Percentiles rank a stretch among this genome's conserved stretches.
phyloP scores from a whole-genome alignment of 1,140 invertebrate species.

The Aphelenchoides fujianensis region DNA sequence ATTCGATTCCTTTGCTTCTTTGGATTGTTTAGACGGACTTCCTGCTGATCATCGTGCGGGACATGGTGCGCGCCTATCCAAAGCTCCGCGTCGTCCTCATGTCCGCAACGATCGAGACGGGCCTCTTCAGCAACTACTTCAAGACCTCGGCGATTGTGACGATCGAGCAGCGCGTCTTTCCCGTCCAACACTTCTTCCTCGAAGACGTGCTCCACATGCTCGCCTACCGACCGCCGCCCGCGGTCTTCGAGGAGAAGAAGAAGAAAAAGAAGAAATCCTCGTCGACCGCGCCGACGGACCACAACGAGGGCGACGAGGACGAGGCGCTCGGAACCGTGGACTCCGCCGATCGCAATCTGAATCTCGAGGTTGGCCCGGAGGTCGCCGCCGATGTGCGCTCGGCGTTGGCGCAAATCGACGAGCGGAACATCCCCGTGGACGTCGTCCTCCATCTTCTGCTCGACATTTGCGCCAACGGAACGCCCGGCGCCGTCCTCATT shows the following conservation, averaged over 20 bases:
- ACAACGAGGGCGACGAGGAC: neutral
- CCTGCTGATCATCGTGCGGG: slow-evolving; percentile 64
- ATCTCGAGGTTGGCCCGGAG: neutral
- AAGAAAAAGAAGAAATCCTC: too few species aligned
- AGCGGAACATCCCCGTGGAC: too few species aligned
- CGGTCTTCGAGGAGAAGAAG: neutral
- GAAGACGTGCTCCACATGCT: slow-evolving; percentile 2
- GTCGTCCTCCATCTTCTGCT: too few species aligned
- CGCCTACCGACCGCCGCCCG: neutral
- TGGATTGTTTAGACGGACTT: slow-evolving; percentile 66
- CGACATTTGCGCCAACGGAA: too few species aligned
- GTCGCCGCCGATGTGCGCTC: neutral
- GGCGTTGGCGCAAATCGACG: neutral
- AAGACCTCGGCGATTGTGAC: slow-evolving; percentile 63
- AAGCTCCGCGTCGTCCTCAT: slow-evolving; percentile 65
- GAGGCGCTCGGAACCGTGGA: slow-evolving; percentile 1
- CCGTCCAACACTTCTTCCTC: slow-evolving; percentile 58
- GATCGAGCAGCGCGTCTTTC: slow-evolving; percentile 63
- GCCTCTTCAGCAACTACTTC: slow-evolving; percentile 65
- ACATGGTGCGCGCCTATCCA: slow-evolving; percentile 65
- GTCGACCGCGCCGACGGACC: neutral
- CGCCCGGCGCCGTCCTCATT: too few species aligned
- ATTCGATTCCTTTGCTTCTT: slow-evolving; percentile 11
- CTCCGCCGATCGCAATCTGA: neutral
- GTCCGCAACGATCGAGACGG: slow-evolving; percentile 66